Evolutionary conservation across 2,888 invertebrate genomes (phyloP).

Genomic region (Philereme transversata): DNA sequence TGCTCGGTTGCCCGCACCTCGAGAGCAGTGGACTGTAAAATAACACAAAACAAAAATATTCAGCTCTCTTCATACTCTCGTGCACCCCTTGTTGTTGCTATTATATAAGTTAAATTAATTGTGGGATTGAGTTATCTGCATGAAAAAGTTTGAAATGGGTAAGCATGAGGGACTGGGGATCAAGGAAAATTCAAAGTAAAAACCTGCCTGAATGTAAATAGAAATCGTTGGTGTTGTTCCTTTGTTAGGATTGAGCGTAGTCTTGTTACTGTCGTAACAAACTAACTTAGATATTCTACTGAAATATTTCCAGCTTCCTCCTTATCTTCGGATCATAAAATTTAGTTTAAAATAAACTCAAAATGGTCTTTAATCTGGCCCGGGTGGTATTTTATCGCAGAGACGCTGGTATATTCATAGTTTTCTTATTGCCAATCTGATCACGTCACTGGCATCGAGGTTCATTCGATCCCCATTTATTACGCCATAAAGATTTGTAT

Average conservation of each 20-base stretch:
- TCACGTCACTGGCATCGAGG: constrained; percentile 61
- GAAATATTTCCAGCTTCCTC: no score
- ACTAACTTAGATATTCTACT: no score
- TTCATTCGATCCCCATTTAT: constrained; percentile 64
- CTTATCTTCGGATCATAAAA: no score
- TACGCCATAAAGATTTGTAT: constrained; percentile 57
- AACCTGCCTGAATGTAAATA: constrained; percentile 1
- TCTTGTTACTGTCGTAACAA: no score
- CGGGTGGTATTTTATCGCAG: constrained; percentile 40
- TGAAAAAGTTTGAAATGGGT: constrained; percentile 12
- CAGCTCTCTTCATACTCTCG: constrained; percentile 49
- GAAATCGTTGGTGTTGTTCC: not conserved
- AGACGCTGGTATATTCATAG: constrained; percentile 48
- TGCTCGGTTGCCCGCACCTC: constrained; percentile 48
- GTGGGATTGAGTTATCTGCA: constrained; percentile 19
- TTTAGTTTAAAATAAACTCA: no score
- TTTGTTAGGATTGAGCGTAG: not conserved
- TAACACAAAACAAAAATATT: constrained; percentile 62
- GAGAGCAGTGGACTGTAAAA: constrained; percentile 63
- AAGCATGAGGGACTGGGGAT: constrained; percentile 3
- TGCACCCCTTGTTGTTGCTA: constrained; percentile 25
- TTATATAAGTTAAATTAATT: constrained; percentile 22
- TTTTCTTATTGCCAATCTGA: constrained; percentile 54
- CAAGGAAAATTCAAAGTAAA: constrained; percentile 11
- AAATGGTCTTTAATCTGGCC: not conserved